Evolutionary conservation across 2,888 invertebrate genomes (phyloP).

Genomic region (Cylloceria caligata): DNA sequence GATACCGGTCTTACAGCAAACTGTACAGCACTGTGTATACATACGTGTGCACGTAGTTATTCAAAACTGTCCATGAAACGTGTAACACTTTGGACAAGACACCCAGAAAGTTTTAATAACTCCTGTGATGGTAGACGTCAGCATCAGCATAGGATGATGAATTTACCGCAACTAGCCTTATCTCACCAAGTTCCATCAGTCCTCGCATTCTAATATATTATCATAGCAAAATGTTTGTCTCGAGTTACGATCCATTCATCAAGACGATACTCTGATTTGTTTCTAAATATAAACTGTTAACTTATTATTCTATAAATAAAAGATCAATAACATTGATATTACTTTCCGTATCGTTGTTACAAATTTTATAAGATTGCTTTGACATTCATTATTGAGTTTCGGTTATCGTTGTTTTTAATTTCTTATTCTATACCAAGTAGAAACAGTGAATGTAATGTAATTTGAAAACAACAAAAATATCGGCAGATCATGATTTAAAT

Average conservation of each 20-base stretch:
- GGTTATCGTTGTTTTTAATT: no score
- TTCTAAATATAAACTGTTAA: neutral
- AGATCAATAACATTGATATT: neutral
- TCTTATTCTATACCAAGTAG: no score
- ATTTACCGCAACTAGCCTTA: constrained; percentile 27
- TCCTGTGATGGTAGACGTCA: constrained; percentile 18
- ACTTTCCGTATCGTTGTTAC: neutral
- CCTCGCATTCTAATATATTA: constrained; percentile 16
- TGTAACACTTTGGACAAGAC: constrained; percentile 19
- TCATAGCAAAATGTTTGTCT: constrained; percentile 17
- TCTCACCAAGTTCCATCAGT: neutral
- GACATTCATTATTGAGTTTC: neutral
- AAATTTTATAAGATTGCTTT: neutral
- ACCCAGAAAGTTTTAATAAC: constrained; percentile 30
- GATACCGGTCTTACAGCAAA: neutral
- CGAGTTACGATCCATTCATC: neutral
- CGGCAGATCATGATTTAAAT: no score
- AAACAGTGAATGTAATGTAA: no score
- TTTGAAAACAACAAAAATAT: no score
- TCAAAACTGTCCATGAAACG: constrained; percentile 38
- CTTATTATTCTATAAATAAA: neutral
- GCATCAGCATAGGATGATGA: constrained; percentile 29
- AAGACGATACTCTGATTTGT: neutral
- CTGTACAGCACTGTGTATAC: neutral
- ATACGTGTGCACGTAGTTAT: constrained; percentile 10